A percentile compares a stretch with the other conserved stretches of the same genome.
phyloP scores from a whole-genome alignment of 1,140 invertebrate genomes.

The Lethrus apterus region DNA sequence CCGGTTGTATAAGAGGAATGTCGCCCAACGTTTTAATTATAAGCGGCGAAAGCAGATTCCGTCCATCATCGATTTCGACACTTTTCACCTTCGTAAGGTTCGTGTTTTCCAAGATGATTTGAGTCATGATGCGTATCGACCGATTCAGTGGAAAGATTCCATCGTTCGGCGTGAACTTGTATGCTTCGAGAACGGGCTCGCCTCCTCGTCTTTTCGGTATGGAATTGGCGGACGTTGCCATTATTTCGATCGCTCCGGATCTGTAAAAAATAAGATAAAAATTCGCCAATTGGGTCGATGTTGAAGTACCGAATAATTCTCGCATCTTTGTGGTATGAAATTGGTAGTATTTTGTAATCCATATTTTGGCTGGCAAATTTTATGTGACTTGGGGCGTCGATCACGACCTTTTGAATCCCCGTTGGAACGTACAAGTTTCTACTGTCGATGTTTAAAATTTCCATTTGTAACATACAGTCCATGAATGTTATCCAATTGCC shows the following conservation, averaged over 20 bases:
- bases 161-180: conserved; percentile 64
- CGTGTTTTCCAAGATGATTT: conserved; percentile 23
- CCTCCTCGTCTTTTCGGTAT: conserved; percentile 60
- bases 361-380: conserved; percentile 29
- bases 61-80: conserved; percentile 44
- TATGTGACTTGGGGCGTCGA: conserved; percentile 64
- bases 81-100: conserved; percentile 39
- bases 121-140: conserved; percentile 20
- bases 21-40: too few species aligned
- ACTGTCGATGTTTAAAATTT: conserved; percentile 64
- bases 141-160: conserved; percentile 10
- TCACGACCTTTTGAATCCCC: conserved; percentile 67
- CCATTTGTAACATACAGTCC: conserved; percentile 87
- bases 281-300: conserved; percentile 40
- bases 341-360: background rate
- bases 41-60: too few species aligned
- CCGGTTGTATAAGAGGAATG: conserved; percentile 56
- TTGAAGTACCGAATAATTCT: conserved; percentile 45
- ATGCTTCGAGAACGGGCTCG: conserved; percentile 63
- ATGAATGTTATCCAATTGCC: conserved; percentile 86
- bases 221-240: conserved; percentile 68
- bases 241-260: conserved; percentile 74
- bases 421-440: conserved; percentile 75
- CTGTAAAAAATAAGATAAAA: conserved; percentile 40
- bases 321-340: conserved; percentile 33